A percentile compares a stretch with the other conserved stretches of the same genome.
phyloP scores from a whole-genome alignment of 2,888 invertebrate species.

The Epirrhoe alternata region DNA sequence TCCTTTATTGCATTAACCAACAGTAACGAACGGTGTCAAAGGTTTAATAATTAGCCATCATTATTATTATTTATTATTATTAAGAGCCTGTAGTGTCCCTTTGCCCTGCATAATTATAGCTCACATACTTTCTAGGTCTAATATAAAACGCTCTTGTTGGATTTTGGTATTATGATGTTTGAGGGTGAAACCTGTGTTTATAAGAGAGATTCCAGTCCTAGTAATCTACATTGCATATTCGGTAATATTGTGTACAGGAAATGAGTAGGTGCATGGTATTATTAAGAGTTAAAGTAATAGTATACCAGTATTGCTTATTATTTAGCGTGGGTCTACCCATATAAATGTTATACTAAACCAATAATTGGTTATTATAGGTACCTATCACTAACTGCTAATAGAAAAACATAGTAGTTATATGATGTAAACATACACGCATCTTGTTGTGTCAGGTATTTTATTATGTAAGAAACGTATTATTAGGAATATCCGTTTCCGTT shows the following conservation, averaged over 20 bases:
- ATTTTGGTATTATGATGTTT: too few relatives aligned
- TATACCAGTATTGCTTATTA: not conserved
- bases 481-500: slow-evolving; percentile 60
- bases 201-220: too few relatives aligned
- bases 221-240: too few relatives aligned
- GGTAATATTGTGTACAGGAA: too few relatives aligned
- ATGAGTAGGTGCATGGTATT: too few relatives aligned
- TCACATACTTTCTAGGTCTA: slow-evolving; percentile 18
- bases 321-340: not conserved
- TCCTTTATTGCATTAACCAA: slow-evolving; percentile 32
- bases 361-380: not conserved
- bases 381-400: slow-evolving; percentile 14
- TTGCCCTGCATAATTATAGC: too few relatives aligned
- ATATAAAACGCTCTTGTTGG: slow-evolving; percentile 9
- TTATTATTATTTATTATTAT: too few relatives aligned
- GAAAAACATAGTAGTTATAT: slow-evolving; percentile 28
- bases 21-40: slow-evolving; percentile 44
- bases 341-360: not conserved
- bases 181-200: too few relatives aligned
- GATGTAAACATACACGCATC: slow-evolving; percentile 33
- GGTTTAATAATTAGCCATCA: slow-evolving; percentile 34
- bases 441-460: slow-evolving; percentile 42
- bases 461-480: slow-evolving; percentile 54
- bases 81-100: too few relatives aligned
- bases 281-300: too few relatives aligned